A percentile compares a stretch with the other conserved stretches of the same genome.
Evolutionary conservation across 2,113 vertebrate species (phyloP).

Genomic region (Psilopogon haemacephalus): DNA sequence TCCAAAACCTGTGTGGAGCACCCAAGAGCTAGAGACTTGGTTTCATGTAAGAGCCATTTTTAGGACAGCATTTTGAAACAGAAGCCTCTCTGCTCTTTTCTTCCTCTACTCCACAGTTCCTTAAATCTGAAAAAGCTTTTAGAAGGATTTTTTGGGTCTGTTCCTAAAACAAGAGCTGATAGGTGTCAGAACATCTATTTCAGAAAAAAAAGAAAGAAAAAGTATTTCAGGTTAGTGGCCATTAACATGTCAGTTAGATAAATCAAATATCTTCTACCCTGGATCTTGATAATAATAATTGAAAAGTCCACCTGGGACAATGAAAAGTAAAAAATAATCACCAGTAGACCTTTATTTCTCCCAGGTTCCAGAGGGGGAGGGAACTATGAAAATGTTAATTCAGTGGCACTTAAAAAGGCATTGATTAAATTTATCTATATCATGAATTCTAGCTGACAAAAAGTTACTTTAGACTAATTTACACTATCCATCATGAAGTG

Average conservation of each 20-base stretch:
- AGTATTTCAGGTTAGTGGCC: constrained; percentile 51
- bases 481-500: constrained; percentile 52
- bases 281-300: constrained; percentile 69
- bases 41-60: not conserved
- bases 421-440: constrained; percentile 64
- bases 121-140: constrained; percentile 22
- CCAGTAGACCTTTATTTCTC: constrained; percentile 44
- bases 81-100: not conserved
- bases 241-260: constrained; percentile 72
- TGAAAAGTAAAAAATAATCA: constrained; percentile 69
- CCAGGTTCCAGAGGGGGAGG: not conserved
- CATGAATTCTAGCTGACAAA: constrained; percentile 69
- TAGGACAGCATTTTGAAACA: not conserved
- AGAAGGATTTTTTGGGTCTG: not conserved
- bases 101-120: not conserved
- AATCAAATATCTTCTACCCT: constrained; percentile 59
- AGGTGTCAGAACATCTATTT: constrained; percentile 52
- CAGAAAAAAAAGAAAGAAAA: constrained; percentile 61
- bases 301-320: constrained; percentile 13
- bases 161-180: constrained; percentile 55
- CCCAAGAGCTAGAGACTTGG: not conserved
- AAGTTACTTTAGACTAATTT: constrained; percentile 72
- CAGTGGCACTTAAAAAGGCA: constrained; percentile 60
- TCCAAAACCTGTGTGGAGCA: constrained; percentile 4
- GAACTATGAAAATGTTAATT: constrained; percentile 60